Percentiles rank a stretch among this genome's conserved stretches.
Conservation (phyloP, 2,888 invertebrate species). For the Drosophila austrosaltans region DNA sequence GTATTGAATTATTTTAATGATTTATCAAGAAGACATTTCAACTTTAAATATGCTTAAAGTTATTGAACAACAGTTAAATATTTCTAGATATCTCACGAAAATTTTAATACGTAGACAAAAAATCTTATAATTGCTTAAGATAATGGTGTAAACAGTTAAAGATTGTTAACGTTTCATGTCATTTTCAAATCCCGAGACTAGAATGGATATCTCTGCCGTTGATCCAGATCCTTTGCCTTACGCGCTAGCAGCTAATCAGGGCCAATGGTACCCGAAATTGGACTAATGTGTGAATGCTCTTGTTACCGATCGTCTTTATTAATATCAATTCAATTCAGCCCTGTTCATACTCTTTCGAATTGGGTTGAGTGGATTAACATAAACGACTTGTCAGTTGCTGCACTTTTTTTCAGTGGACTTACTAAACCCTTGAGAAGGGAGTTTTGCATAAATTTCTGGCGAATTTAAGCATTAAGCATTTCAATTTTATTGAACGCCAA, state of each 20-base stretch:
- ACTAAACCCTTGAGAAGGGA: too few relatives aligned
- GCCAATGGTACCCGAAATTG: slow-evolving; percentile 12
- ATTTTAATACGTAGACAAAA: too few relatives aligned
- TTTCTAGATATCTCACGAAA: too few relatives aligned
- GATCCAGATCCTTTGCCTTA: background rate
- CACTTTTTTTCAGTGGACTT: too few relatives aligned
- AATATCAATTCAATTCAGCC: slow-evolving; percentile 24
- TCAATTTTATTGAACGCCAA: too few relatives aligned
- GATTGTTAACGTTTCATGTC: background rate
- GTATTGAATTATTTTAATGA: slow-evolving; percentile 55
- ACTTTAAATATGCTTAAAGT: background rate
- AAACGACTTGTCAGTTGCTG: too few relatives aligned
- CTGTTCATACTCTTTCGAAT: slow-evolving; percentile 6
- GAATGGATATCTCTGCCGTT: background rate
- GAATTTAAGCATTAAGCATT: too few relatives aligned
- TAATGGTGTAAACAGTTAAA: too few relatives aligned
- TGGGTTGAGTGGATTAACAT: background rate
- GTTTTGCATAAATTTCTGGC: too few relatives aligned
- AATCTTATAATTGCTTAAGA: too few relatives aligned
- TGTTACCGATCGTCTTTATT: slow-evolving; percentile 10
- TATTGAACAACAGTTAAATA: background rate
- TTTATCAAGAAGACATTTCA: background rate
- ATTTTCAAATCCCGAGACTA: background rate
- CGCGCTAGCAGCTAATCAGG: background rate
- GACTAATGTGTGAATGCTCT: background rate